phyloP scores from a whole-genome alignment of 2,888 invertebrate species.

The Drosophila colorata region DNA sequence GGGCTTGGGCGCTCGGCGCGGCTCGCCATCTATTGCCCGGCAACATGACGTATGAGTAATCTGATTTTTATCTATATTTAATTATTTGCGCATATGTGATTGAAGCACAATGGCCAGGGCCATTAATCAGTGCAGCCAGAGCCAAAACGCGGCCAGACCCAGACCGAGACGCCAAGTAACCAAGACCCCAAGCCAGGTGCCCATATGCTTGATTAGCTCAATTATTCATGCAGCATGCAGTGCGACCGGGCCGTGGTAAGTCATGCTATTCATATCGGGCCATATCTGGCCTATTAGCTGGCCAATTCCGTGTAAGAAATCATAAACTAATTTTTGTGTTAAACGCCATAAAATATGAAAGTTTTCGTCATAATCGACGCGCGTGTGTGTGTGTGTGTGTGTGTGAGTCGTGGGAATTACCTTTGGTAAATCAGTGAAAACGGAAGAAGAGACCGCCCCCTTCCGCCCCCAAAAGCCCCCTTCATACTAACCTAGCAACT shows the following conservation, averaged over 20 bases:
- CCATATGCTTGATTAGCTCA: slow-evolving; percentile 64
- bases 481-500: background rate
- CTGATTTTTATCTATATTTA: slow-evolving; percentile 76
- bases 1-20: no score
- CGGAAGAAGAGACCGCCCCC: slow-evolving; percentile 59
- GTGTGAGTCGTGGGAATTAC: slow-evolving; percentile 72
- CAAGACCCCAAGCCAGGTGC: slow-evolving; percentile 60
- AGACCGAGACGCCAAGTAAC: slow-evolving; percentile 7
- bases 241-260: no score
- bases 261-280: slow-evolving; percentile 25
- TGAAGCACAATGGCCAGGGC: slow-evolving; percentile 74
- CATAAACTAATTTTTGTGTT: slow-evolving; percentile 67
- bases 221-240: slow-evolving; percentile 67
- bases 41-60: slow-evolving; percentile 71
- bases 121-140: slow-evolving; percentile 71
- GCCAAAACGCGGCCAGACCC: slow-evolving; percentile 5
- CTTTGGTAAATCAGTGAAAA: slow-evolving; percentile 70
- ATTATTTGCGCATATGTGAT: slow-evolving; percentile 74
- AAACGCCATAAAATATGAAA: slow-evolving; percentile 72
- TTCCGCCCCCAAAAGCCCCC: background rate
- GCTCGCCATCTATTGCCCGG: slow-evolving; percentile 13
- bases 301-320: slow-evolving; percentile 71
- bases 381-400: slow-evolving; percentile 32
- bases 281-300: slow-evolving; percentile 45
- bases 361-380: slow-evolving; percentile 71